Evolutionary conservation across 2,797 vertebrate species (phyloP), one percentile per base, ranked within the genome.

Genomic region (Spea hammondii): DNA sequence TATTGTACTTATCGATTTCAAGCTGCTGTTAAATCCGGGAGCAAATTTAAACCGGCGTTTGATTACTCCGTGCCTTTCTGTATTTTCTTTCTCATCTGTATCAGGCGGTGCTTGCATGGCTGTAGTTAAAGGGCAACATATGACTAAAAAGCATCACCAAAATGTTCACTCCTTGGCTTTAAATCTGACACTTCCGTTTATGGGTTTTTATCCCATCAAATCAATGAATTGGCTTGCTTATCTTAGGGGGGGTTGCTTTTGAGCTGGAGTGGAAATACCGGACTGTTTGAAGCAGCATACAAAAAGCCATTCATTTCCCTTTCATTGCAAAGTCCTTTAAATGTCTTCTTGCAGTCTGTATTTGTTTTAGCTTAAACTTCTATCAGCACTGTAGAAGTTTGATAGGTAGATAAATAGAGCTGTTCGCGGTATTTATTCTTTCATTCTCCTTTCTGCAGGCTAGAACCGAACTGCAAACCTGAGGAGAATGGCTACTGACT

Each of bases 401-500:
- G 32, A 32, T 32, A 32, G 32, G 2, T 32, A 32, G 32, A 32
- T 32, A 32, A 32, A 32, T 32, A 32, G 32, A 32, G 32, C 32
- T 32, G 32, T 32, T 32, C 32, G 32, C 32, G 32, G 51, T 54
- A 54, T 54, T 54, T 54, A 54, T 32, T 32, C 32, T 32, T 32
- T 32, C 32, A 32, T 12, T 8, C 11, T 54, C 51, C 11, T 7
- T 54, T 10, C 13, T 59, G 55, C 55, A 59, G 55, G 55, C 11
- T 11, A 59, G 55, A 5, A 11, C 70, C 65, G 64, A 74, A 82
- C 83, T 78, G 77, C 76, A 83, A 86, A 86, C 47, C 50, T 86
- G 79, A 79, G 69, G 82, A 84, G 87, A 82, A 97, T 97, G 96
- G 96, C 95, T 85, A 97, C 95, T 13, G 96, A 97, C 88, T 94